phyloP scores from a whole-genome alignment of 2,888 invertebrate genomes.

The Apamea monoglypha region DNA sequence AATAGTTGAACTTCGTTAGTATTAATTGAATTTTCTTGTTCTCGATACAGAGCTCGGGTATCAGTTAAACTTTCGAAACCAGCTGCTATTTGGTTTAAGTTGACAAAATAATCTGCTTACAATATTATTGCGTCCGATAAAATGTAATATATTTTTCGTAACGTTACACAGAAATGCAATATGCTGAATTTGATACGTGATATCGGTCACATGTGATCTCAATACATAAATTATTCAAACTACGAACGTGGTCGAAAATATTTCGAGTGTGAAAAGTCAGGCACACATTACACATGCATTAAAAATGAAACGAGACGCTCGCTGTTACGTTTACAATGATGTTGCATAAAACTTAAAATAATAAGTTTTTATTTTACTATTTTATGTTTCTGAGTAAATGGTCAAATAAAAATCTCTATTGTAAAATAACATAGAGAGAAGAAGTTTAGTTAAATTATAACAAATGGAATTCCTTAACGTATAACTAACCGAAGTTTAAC shows the following conservation, averaged over 20 bases:
- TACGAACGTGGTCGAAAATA: constrained; percentile 18
- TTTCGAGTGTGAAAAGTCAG: constrained; percentile 24
- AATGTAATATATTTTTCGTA: neutral
- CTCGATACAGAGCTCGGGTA: neutral
- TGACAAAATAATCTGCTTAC: neutral
- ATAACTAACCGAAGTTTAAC: constrained; percentile 5
- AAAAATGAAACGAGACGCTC: neutral
- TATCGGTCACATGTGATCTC: constrained; percentile 25
- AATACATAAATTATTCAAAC: constrained; percentile 16
- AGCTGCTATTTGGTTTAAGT: constrained; percentile 18
- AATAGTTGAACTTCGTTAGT: constrained; percentile 40
- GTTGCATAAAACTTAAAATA: neutral
- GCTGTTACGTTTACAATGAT: too few species aligned
- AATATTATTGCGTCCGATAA: neutral
- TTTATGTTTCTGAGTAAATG: neutral
- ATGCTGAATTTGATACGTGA: neutral
- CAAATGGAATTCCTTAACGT: neutral
- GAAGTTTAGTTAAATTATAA: neutral
- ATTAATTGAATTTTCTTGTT: constrained; percentile 56
- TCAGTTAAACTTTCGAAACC: constrained; percentile 31
- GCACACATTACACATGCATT: neutral
- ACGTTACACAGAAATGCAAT: constrained; percentile 23
- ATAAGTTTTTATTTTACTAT: neutral
- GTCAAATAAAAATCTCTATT: neutral
- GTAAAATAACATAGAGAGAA: neutral